Percentiles rank a stretch among this genome's conserved stretches.
Evolutionary conservation across 2,888 invertebrate genomes (phyloP).

Genomic region (Acanthoscelides obtectus): DNA sequence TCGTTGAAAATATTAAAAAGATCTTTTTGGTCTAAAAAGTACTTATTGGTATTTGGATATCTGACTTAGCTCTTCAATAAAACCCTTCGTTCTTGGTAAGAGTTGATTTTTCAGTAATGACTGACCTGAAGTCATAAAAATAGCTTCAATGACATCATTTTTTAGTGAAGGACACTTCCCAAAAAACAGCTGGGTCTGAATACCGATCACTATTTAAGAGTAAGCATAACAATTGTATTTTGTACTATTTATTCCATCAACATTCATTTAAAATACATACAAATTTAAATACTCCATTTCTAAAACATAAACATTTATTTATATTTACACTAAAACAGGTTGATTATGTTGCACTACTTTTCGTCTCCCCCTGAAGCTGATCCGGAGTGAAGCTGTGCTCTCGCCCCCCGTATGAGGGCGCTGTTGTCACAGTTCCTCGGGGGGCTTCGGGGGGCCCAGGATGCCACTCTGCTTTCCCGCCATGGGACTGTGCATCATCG

Average conservation of each 20-base stretch:
- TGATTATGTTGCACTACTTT: background rate
- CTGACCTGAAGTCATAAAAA: too few relatives aligned
- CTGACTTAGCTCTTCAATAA: too few relatives aligned
- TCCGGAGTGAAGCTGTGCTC: background rate
- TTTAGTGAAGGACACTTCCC: too few relatives aligned
- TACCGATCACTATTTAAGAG: too few relatives aligned
- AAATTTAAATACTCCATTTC: background rate
- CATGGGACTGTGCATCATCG: slow-evolving; percentile 41
- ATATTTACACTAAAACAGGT: background rate
- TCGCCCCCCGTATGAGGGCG: background rate
- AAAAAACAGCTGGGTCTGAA: too few relatives aligned
- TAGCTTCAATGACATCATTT: too few relatives aligned
- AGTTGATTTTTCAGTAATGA: too few relatives aligned
- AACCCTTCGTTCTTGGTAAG: too few relatives aligned
- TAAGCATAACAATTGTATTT: too few relatives aligned
- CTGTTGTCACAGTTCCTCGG: slow-evolving; percentile 39
- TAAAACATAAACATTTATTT: background rate
- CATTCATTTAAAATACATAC: background rate
- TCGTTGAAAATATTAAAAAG: too few relatives aligned
- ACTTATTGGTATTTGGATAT: too few relatives aligned
- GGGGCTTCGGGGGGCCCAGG: slow-evolving; percentile 30
- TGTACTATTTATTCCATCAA: background rate
- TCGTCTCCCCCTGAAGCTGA: background rate
- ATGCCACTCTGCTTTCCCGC: slow-evolving; percentile 39
- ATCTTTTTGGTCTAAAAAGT: too few relatives aligned